Evolutionary conservation across 2,797 vertebrate species (phyloP).

Genomic region (Crypturellus tataupa): DNA sequence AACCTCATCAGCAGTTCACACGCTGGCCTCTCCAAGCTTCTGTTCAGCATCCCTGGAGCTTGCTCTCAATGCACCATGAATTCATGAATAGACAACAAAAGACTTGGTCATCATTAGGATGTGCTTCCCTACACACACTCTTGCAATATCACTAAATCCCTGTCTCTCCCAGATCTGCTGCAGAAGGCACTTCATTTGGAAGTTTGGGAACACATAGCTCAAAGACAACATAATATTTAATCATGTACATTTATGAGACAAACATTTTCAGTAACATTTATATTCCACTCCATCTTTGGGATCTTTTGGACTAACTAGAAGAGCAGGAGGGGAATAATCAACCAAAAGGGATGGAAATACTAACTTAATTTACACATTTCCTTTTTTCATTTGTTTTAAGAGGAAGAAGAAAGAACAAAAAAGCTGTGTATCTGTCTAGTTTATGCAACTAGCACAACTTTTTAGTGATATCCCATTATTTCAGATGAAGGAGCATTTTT

Average conservation of each 20-base stretch:
- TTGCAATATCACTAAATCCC: slow-evolving; percentile 43
- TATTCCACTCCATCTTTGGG: slow-evolving; percentile 4
- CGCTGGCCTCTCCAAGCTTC: slow-evolving; percentile 37
- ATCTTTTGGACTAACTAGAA: background rate
- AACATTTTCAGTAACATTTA: background rate
- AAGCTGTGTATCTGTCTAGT: background rate
- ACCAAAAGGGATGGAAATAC: background rate
- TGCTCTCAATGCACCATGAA: background rate
- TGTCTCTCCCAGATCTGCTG: background rate
- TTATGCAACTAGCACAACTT: background rate
- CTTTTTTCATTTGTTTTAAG: background rate
- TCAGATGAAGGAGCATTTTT: background rate
- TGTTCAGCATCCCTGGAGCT: slow-evolving; percentile 53
- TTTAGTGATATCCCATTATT: background rate
- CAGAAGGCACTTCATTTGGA: background rate
- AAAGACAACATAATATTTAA: background rate
- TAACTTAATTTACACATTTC: background rate
- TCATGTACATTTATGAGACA: background rate
- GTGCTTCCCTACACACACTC: background rate
- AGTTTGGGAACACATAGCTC: background rate
- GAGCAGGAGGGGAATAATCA: background rate
- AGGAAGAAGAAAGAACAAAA: background rate
- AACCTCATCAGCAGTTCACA: slow-evolving; percentile 49
- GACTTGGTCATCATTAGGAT: slow-evolving; percentile 52
- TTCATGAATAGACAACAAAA: slow-evolving; percentile 71